Percentiles rank a stretch among this genome's conserved stretches.
Evolutionary conservation across 2,888 invertebrate genomes (phyloP).

Genomic region (Ferrisia virgata): DNA sequence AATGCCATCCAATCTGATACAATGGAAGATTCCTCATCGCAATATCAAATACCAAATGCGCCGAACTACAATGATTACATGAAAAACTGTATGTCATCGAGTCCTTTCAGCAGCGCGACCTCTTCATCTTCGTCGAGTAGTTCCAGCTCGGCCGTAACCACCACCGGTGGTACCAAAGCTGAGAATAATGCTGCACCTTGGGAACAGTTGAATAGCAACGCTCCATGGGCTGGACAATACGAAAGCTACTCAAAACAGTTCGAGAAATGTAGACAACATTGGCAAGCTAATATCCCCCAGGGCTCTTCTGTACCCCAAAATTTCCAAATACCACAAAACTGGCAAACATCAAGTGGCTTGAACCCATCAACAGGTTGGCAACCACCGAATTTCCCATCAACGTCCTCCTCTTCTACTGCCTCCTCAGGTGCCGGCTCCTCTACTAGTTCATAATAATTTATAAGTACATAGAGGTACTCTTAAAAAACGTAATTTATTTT

Average conservation of each 20-base stretch:
- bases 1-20: slow-evolving; percentile 14
- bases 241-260: neutral
- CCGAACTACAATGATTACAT: neutral
- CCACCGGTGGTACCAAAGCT: neutral
- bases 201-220: neutral
- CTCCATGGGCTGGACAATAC: no score
- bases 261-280: neutral
- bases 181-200: neutral
- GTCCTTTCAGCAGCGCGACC: neutral
- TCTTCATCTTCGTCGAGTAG: neutral
- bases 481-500: neutral
- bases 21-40: neutral
- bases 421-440: neutral
- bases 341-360: neutral
- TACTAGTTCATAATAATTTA: neutral
- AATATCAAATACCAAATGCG: no score
- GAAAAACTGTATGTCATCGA: neutral
- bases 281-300: neutral
- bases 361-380: neutral
- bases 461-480: neutral
- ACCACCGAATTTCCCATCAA: neutral
- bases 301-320: neutral
- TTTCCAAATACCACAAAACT: neutral
- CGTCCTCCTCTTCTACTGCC: neutral
- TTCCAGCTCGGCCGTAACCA: neutral